phyloP scores from a whole-genome alignment of 2,113 vertebrate species.

The Lampris incognitus region DNA sequence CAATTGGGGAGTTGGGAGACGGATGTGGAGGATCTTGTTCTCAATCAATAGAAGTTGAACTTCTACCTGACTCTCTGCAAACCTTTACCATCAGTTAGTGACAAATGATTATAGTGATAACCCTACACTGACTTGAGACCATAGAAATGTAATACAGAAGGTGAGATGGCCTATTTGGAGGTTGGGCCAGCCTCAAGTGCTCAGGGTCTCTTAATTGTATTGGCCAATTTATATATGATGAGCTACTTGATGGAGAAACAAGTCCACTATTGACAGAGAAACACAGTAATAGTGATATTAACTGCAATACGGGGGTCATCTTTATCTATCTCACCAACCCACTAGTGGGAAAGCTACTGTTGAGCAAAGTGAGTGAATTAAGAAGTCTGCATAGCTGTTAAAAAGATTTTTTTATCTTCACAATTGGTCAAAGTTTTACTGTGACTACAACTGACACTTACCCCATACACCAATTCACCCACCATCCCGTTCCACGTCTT shows the following conservation, averaged over 20 bases:
- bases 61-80: constrained; percentile 55
- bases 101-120: constrained; percentile 22
- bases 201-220: neutral
- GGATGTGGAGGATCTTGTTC: constrained; percentile 68
- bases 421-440: constrained; percentile 13
- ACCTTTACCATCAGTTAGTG: constrained; percentile 42
- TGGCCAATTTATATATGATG: constrained; percentile 34
- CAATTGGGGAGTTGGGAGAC: constrained; percentile 54
- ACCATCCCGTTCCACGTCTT: constrained; percentile 99
- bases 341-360: constrained; percentile 6
- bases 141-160: constrained; percentile 22
- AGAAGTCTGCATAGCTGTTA: constrained; percentile 18
- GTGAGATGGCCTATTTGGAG: constrained; percentile 7
- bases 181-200: constrained; percentile 2
- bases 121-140: constrained; percentile 4
- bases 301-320: constrained; percentile 35
- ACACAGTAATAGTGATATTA: constrained; percentile 16
- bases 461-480: constrained; percentile 98
- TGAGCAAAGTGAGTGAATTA: constrained; percentile 8
- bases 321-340: constrained; percentile 3
- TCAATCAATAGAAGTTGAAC: constrained; percentile 66
- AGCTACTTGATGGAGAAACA: constrained; percentile 39
- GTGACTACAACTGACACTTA: constrained; percentile 81
- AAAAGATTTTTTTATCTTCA: neutral
- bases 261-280: constrained; percentile 28